Percentiles rank a stretch among this genome's conserved stretches.
These are phyloP conservation scores for Chrysochloris asiatica DNA, from an alignment of 2,113 vertebrate species.

Conservation along the genomic window DNA sequence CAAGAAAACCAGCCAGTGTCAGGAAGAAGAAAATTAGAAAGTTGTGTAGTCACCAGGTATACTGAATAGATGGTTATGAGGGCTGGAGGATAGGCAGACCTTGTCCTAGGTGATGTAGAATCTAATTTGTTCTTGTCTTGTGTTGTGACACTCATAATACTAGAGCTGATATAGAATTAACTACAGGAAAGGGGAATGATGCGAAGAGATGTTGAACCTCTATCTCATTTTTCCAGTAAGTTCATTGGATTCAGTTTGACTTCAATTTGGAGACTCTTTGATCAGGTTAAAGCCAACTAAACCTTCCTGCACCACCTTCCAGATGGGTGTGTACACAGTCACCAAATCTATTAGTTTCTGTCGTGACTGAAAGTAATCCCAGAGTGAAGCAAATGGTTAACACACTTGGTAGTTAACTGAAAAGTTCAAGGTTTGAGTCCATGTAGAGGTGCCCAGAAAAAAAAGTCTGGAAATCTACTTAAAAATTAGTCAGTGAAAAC, in stretches of 20 bases:
- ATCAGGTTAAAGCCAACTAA: not conserved
- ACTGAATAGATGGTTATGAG: not conserved
- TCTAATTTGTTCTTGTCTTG: not conserved
- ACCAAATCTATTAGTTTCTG: not conserved
- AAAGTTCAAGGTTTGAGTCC: not conserved
- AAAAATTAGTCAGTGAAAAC: not conserved
- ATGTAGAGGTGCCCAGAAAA: not conserved
- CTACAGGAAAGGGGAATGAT: not conserved
- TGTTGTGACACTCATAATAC: not conserved
- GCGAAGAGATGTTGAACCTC: not conserved
- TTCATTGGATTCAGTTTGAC: not conserved
- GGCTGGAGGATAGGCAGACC: not conserved
- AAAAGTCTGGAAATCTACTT: not conserved
- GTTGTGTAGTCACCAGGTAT: not conserved
- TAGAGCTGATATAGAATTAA: not conserved
- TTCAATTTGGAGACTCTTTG: slow-evolving; percentile 9
- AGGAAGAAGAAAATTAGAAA: slow-evolving; percentile 31
- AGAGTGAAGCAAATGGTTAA: not conserved
- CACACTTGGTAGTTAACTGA: not conserved
- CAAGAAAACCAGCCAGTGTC: slow-evolving; percentile 41
- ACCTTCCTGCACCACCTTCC: not conserved
- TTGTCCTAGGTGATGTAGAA: not conserved
- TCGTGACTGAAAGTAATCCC: not conserved
- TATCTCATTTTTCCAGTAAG: not conserved
- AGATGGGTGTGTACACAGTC: not conserved